Conservation (phyloP, 2,113 vertebrate genomes). For the Sciurus niger region DNA sequence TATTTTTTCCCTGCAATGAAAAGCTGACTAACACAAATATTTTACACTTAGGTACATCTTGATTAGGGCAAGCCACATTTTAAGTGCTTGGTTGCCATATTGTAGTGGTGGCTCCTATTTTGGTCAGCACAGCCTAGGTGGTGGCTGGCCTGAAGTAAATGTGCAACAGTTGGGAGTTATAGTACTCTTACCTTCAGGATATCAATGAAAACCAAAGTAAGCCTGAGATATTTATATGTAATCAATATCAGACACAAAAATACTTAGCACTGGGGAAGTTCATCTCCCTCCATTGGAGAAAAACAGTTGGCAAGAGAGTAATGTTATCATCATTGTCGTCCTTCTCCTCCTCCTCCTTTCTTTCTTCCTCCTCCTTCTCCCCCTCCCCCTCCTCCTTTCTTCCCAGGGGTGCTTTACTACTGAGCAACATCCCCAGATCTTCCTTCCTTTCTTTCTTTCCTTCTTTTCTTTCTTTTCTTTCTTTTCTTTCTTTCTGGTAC, state of each 20-base stretch:
- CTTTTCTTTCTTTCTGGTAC: too few relatives aligned
- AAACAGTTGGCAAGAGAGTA: background rate
- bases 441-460: too few relatives aligned
- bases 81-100: background rate
- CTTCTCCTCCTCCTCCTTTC: too few relatives aligned
- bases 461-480: too few relatives aligned
- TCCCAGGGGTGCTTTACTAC: too few relatives aligned
- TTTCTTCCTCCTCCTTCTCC: too few relatives aligned
- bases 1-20: background rate
- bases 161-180: background rate
- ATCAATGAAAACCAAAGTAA: constrained; percentile 56
- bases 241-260: constrained; percentile 29
- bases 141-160: background rate
- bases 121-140: background rate
- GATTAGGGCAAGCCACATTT: background rate
- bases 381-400: too few relatives aligned
- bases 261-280: constrained; percentile 49
- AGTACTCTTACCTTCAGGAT: constrained; percentile 36
- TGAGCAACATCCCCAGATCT: too few relatives aligned
- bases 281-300: background rate
- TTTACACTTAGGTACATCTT: background rate
- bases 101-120: background rate
- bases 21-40: background rate
- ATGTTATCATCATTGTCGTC: background rate
- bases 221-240: constrained; percentile 15